Percentiles rank a stretch among this genome's conserved stretches.
These are phyloP conservation scores for Machimus atricapillus DNA, from an alignment of 2,888 invertebrate genomes.

Conservation along the genomic window DNA sequence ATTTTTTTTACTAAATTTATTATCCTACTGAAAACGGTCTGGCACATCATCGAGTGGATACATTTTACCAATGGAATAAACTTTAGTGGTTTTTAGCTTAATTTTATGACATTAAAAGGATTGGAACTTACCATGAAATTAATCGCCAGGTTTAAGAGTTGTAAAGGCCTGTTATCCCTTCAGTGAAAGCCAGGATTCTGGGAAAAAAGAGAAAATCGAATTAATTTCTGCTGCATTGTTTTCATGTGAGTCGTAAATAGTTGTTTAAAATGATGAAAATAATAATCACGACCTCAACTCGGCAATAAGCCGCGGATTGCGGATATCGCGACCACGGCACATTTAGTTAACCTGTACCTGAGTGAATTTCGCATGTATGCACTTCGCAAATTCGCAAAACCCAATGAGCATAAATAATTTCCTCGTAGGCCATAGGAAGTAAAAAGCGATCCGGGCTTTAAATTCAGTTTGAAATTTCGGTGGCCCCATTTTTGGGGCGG, in stretches of 20 bases:
- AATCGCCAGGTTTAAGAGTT: slow-evolving; percentile 19
- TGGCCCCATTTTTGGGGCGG: background rate
- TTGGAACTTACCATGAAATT: slow-evolving; percentile 13
- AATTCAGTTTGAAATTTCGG: background rate
- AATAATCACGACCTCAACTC: background rate
- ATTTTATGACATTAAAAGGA: background rate
- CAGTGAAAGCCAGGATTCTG: background rate
- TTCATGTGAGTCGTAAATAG: background rate
- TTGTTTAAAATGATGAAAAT: background rate
- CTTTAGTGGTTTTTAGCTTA: too few relatives aligned
- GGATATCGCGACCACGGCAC: background rate
- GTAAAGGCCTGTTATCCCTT: slow-evolving; percentile 13
- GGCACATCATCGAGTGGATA: too few relatives aligned
- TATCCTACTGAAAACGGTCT: too few relatives aligned
- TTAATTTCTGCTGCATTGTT: background rate
- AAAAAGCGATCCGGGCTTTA: background rate
- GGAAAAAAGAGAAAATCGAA: background rate
- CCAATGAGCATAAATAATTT: background rate
- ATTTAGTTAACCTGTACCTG: background rate
- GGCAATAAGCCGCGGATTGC: background rate
- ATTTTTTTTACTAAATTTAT: too few relatives aligned
- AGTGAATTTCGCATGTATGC: background rate
- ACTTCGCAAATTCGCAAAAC: background rate
- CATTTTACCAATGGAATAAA: too few relatives aligned
- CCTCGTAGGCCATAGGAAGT: background rate